Evolutionary conservation across 2,888 invertebrate genomes (phyloP).

Genomic region (Clostera curtula): DNA sequence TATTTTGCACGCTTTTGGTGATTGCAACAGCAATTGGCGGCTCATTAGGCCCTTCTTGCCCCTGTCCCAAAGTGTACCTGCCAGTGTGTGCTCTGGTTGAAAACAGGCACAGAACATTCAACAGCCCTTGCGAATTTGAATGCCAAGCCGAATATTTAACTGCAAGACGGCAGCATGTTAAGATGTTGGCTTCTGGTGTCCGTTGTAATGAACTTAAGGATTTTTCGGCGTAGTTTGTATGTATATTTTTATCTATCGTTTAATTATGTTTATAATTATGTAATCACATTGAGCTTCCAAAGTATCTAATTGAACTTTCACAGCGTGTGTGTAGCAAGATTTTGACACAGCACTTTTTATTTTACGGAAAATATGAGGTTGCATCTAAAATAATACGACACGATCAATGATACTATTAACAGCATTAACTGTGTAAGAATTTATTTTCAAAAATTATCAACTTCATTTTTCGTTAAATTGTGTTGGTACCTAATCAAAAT

Average conservation of each 20-base stretch:
- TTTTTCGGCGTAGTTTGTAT: background rate
- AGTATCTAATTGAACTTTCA: too few species aligned
- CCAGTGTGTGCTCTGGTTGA: slow-evolving; percentile 51
- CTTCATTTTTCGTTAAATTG: too few species aligned
- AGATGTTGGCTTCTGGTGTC: slow-evolving; percentile 7
- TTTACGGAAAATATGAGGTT: too few species aligned
- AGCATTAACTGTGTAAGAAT: too few species aligned
- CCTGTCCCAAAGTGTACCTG: slow-evolving; percentile 49
- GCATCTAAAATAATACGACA: too few species aligned
- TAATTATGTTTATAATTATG: background rate
- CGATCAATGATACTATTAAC: too few species aligned
- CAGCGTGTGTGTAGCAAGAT: too few species aligned
- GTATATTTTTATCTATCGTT: background rate
- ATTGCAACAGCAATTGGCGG: slow-evolving; percentile 13
- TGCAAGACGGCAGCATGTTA: slow-evolving; percentile 8
- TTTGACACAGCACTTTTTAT: too few species aligned
- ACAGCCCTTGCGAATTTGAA: slow-evolving; percentile 51
- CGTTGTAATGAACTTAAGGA: slow-evolving; percentile 6
- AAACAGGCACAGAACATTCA: slow-evolving; percentile 40
- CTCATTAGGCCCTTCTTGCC: slow-evolving; percentile 27
- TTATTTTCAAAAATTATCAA: too few species aligned
- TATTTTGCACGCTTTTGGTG: slow-evolving; percentile 29
- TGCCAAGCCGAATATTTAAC: slow-evolving; percentile 32
- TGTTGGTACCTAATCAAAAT: too few species aligned
- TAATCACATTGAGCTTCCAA: background rate